Percentiles rank a stretch among this genome's conserved stretches.
phyloP scores from a whole-genome alignment of 1,140 invertebrate genomes.

The Drosophila pandora region DNA sequence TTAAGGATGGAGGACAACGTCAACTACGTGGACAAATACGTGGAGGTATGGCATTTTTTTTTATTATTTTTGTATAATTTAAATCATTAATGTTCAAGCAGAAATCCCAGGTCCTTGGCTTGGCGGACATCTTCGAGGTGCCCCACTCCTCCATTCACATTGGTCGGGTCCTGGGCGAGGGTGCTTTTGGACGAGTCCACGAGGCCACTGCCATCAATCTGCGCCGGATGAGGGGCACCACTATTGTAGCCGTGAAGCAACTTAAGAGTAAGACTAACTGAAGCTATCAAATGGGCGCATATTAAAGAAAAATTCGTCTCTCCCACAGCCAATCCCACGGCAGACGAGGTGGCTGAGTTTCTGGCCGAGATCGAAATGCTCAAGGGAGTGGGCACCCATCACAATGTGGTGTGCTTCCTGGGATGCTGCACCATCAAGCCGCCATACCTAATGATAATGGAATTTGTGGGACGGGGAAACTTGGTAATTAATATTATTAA shows the following conservation, averaged over 20 bases:
- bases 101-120: conserved; percentile 70
- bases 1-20: conserved; percentile 78
- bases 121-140: conserved; percentile 77
- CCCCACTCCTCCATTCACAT: conserved; percentile 64
- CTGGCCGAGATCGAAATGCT: conserved; percentile 91
- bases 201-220: conserved; percentile 85
- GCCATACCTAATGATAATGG: conserved; percentile 90
- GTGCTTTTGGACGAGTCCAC: conserved; percentile 90
- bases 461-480: conserved; percentile 92
- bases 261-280: conserved; percentile 85
- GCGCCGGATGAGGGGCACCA: conserved; percentile 84
- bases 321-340: conserved; percentile 79
- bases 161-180: conserved; percentile 87
- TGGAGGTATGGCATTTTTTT: conserved; percentile 49
- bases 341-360: conserved; percentile 88
- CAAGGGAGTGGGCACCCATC: conserved; percentile 90
- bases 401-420: conserved; percentile 90
- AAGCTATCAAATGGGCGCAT: background rate
- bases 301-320: background rate
- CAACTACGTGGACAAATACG: conserved; percentile 78
- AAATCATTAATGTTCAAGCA: background rate
- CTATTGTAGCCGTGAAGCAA: conserved; percentile 89
- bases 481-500: conserved; percentile 84
- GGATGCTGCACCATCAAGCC: conserved; percentile 90
- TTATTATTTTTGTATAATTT: too few relatives aligned